Conservation (phyloP, 2,888 invertebrate genomes). For the Caenorhabditis parvicauda region DNA sequence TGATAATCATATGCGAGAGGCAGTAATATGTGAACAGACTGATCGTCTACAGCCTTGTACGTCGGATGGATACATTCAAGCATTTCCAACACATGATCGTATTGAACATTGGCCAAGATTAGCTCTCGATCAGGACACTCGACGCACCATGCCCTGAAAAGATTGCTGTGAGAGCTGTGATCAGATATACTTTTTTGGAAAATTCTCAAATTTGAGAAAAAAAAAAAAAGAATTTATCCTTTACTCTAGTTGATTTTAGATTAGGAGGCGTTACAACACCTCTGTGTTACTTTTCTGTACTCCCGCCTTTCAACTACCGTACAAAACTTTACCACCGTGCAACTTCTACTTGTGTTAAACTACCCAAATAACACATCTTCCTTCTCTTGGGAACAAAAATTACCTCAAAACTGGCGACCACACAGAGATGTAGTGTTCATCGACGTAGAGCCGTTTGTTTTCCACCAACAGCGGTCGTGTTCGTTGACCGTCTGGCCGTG, state of each 20-base stretch:
- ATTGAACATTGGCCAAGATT: conserved; percentile 62
- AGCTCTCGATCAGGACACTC: conserved; percentile 62
- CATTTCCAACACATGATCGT: conserved; percentile 61
- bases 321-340: no score
- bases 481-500: conserved; percentile 54
- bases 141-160: conserved; percentile 58
- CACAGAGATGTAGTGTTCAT: conserved; percentile 59
- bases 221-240: background rate
- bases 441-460: conserved; percentile 58
- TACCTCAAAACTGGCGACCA: conserved; percentile 55
- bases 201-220: background rate
- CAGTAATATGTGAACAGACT: conserved; percentile 58
- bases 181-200: no score
- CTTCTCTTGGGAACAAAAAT: background rate
- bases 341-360: background rate
- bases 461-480: conserved; percentile 59
- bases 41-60: conserved; percentile 60
- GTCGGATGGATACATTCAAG: conserved; percentile 62
- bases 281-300: no score
- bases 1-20: conserved; percentile 62
- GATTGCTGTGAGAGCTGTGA: no score
- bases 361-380: conserved; percentile 3
- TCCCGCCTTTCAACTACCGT: no score
- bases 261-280: no score
- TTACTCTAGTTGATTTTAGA: background rate